A percentile compares a stretch with the other conserved stretches of the same genome.
phyloP scores from a whole-genome alignment of 2,113 vertebrate genomes.

The Hirundichthys speculiger region DNA sequence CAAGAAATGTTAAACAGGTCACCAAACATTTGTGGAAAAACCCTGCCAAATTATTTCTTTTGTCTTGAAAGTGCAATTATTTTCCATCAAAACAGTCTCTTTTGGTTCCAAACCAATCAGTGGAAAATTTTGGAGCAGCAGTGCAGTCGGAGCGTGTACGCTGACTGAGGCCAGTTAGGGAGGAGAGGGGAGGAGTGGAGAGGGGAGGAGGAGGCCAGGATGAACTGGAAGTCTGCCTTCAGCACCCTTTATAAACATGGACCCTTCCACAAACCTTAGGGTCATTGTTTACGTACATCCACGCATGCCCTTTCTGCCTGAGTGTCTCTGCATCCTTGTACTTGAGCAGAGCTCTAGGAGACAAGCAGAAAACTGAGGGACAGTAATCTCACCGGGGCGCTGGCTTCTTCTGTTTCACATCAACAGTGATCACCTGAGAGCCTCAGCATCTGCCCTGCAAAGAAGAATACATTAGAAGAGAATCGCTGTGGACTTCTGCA shows the following conservation, averaged over 20 bases:
- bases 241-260: slow-evolving; percentile 76
- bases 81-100: no score
- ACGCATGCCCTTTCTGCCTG: slow-evolving; percentile 21
- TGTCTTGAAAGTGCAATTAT: no score
- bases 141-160: slow-evolving; percentile 23
- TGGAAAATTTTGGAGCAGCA: slow-evolving; percentile 19
- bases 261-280: slow-evolving; percentile 37
- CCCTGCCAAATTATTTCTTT: no score
- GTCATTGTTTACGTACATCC: slow-evolving; percentile 64
- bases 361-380: background rate
- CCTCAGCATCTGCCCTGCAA: background rate
- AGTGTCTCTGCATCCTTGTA: background rate
- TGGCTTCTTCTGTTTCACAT: background rate
- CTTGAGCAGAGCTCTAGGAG: background rate
- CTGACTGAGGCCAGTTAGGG: slow-evolving; percentile 38
- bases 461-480: slow-evolving; percentile 1
- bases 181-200: slow-evolving; percentile 19
- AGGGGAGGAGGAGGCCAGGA: slow-evolving; percentile 54
- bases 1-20: no score
- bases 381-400: background rate
- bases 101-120: background rate
- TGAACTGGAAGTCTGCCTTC: slow-evolving; percentile 71
- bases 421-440: background rate
- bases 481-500: slow-evolving; percentile 11
- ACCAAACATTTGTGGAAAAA: no score